phyloP scores from a whole-genome alignment of 1,140 invertebrate species.

The Helicoverpa armigera region DNA sequence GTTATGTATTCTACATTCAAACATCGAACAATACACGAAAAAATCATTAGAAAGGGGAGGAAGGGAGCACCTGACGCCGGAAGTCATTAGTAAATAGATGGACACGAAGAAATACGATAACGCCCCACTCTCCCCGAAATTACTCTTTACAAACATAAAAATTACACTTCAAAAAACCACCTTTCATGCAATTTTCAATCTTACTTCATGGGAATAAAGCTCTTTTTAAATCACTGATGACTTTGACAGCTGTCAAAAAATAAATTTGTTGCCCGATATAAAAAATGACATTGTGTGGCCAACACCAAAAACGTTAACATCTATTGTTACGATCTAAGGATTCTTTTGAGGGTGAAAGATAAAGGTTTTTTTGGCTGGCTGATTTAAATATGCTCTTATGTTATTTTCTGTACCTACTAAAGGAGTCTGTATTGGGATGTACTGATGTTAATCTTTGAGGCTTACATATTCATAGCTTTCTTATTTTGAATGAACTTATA shows the following conservation, averaged over 20 bases:
- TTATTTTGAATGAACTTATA: too few relatives aligned
- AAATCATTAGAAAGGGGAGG: constrained; percentile 67
- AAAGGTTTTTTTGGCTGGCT: constrained; percentile 28
- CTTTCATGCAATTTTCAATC: constrained; percentile 31
- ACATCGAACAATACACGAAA: constrained; percentile 60
- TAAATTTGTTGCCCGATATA: constrained; percentile 66
- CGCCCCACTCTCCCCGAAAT: constrained; percentile 78
- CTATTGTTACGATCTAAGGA: constrained; percentile 80
- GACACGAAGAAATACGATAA: constrained; percentile 74
- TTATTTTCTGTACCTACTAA: too few relatives aligned
- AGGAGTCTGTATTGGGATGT: too few relatives aligned
- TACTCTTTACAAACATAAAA: constrained; percentile 60
- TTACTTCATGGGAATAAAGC: constrained; percentile 54
- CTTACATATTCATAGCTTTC: too few relatives aligned
- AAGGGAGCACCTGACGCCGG: constrained; percentile 80
- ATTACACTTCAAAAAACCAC: constrained; percentile 33
- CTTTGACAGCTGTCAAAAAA: constrained; percentile 40
- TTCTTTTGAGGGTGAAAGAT: constrained; percentile 75
- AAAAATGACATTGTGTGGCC: constrained; percentile 75
- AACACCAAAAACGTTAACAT: constrained; percentile 75
- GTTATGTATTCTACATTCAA: constrained; percentile 51
- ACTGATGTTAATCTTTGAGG: too few relatives aligned
- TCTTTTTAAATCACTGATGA: constrained; percentile 38
- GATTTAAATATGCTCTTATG: constrained; percentile 24
- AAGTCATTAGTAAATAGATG: constrained; percentile 86